Evolutionary conservation across 1,140 invertebrate genomes (phyloP), one percentile per base, ranked within the genome.

Genomic region (Pseudobourletiella spinata): DNA sequence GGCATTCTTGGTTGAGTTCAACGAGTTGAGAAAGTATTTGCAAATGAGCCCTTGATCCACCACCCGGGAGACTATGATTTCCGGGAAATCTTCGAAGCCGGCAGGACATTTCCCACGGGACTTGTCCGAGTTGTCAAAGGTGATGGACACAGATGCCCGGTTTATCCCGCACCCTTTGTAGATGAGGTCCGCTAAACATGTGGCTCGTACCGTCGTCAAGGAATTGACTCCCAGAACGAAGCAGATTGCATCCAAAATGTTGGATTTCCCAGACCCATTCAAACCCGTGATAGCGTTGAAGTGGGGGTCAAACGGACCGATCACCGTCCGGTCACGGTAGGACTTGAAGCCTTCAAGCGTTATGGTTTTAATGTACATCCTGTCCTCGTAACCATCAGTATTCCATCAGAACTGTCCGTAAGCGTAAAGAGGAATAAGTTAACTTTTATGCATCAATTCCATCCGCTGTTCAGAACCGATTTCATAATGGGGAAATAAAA

Each of bases 211-310:
- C 76, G 95, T 88, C 22, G 81, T 80, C 52, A 98, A 81, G 78
- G 97, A 96, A n/a, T 87, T 86, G 32, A 98, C 95, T 46, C 96
- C 96, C 2, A 99, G 77, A 15, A 98, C 85, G 76, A 99, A 99
- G 76, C 95, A 98, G 76, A 99, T 98, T 14, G 91, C 85, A 79
- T 99, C 96, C 44, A 99, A 79, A 74, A 99, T 94, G 73, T 99
- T 99, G 0, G 94, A 98, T 79, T 99, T 99, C 50, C 96, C 96
- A 64, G 89, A 95, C 3, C 96, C 96, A 78, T 99, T 99, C 6
- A 98, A 77, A 14, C 96, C 96, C 42, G 96, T 99, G 50, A 99
- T 98, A 11, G 96, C 96, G 73, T 98, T 99, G 74, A 99, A 99
- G 75, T 91, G 83, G 3, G 81, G 83, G 77, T 99, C 95, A 75